Base-by-base conservation (phyloP, 1,140 invertebrate species). In the Drosophila seguyi region DNA sequence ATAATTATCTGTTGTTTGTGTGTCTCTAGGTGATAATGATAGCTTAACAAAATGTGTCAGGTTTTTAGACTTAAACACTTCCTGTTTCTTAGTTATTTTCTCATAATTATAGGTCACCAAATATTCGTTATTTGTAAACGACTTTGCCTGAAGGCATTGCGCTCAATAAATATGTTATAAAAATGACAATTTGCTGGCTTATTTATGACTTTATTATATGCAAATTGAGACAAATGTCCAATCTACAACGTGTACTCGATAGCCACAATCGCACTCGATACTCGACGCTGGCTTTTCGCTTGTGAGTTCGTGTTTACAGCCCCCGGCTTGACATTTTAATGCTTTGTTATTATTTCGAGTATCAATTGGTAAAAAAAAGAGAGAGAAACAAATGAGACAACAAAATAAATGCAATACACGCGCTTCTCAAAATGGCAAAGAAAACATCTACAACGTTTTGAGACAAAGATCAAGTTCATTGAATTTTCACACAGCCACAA, bases 181-280 rank as follows among this genome's bases (percentile, higher is more conserved):
- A 86, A 68, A 58, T 76, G 80, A 76, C 83, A 87, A 88, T 87
- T 88, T 84, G 73, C 63, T 67, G 65, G 44, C 65, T 88, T 83
- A 88, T 86, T 87, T 87, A 84, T 80, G 80, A 84, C 80, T 88
- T 88, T 84, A 90, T 84, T 80, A 88, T 85, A 88, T 84, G 84
- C 84, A 88, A 87, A 88, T 87, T 87, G 80, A 80, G 79, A 83
- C 81, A 84, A 83, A 88, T 75, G 81, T 68, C 41, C 71, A 73
- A 65, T 63, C 47, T 34, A 36, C 47, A 59, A 66, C 69, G 44
- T 72, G 67, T 72, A 72, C 44, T 45, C 48, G 34, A 81, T 59
- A 75, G 11, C 74, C 39, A 57, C 31, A 77, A 59, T 58, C 56
- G 44, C 39, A 67, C 55, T 39, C 36, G 34, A 75, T 72, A 72